phyloP scores from a whole-genome alignment of 2,797 vertebrate genomes.

The Labeo calbasu region DNA sequence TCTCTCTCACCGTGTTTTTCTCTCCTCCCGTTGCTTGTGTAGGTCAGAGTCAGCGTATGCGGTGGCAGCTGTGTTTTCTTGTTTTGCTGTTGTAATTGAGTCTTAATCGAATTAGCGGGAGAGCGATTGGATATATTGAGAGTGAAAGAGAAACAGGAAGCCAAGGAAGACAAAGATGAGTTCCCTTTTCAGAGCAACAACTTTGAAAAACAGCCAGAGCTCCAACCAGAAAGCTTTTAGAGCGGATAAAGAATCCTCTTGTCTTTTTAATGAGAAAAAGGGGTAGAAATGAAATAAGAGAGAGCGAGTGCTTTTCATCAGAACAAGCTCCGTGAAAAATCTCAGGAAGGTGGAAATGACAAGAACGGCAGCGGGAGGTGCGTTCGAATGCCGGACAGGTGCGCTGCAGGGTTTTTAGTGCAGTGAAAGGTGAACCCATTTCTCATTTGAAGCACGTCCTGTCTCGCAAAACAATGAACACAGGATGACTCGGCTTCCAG shows the following conservation, averaged over 20 bases:
- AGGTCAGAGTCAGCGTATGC: slow-evolving; percentile 16
- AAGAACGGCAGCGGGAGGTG: slow-evolving; percentile 57
- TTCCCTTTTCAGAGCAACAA: slow-evolving; percentile 43
- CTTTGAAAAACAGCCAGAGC: slow-evolving; percentile 66
- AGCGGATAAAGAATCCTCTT: slow-evolving; percentile 63
- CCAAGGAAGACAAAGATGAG: neutral
- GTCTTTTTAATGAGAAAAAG: slow-evolving; percentile 54
- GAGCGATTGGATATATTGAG: slow-evolving; percentile 63
- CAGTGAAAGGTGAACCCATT: slow-evolving; percentile 33
- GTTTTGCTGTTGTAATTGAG: slow-evolving; percentile 80
- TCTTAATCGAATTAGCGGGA: slow-evolving; percentile 85
- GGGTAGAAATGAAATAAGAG: slow-evolving; percentile 1
- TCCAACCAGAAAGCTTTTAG: slow-evolving; percentile 66
- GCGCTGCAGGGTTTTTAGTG: slow-evolving; percentile 25
- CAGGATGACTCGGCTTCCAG: neutral
- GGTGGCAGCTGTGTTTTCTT: slow-evolving; percentile 75
- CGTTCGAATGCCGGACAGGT: slow-evolving; percentile 31
- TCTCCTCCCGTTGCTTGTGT: neutral
- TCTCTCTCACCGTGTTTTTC: neutral
- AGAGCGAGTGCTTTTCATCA: slow-evolving; percentile 59
- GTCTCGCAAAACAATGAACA: slow-evolving; percentile 23
- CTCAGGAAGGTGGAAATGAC: slow-evolving; percentile 13
- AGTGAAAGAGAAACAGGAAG: slow-evolving; percentile 57
- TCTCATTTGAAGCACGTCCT: slow-evolving; percentile 31
- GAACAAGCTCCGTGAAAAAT: neutral